These are phyloP conservation scores for Puma concolor DNA, from an alignment of 2,113 vertebrate genomes.

Conservation along the genomic window DNA sequence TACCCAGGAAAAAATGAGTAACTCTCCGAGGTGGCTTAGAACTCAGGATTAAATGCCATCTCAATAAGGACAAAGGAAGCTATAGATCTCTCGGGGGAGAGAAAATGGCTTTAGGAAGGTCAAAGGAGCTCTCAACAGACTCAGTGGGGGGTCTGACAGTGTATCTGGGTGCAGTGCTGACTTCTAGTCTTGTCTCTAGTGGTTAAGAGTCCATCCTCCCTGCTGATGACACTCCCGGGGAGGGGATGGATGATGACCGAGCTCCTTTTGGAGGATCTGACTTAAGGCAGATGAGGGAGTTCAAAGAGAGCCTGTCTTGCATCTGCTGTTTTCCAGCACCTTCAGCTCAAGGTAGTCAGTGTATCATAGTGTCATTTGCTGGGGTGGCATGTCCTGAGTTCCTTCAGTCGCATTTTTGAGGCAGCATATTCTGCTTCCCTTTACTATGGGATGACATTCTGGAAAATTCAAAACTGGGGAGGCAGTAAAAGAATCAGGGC, in stretches of 20 bases:
- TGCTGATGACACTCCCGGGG: not conserved
- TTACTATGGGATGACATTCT: not conserved
- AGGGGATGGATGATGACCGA: not conserved
- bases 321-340: not conserved
- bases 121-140: not conserved
- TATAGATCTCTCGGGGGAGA: not conserved
- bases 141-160: rapidly evolving
- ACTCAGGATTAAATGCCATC: not conserved
- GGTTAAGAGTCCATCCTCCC: not conserved
- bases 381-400: not conserved
- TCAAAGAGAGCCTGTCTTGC: not conserved
- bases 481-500: not conserved
- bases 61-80: not conserved
- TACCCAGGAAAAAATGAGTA: not conserved
- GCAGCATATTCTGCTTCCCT: not conserved
- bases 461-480: not conserved
- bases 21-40: not conserved
- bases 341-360: not conserved
- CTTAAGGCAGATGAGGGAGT: not conserved
- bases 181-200: not conserved
- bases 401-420: not conserved
- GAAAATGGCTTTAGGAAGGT: not conserved
- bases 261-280: not conserved
- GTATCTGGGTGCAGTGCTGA: not conserved
- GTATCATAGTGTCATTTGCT: not conserved